A percentile compares a stretch with the other conserved stretches of the same genome.
These are phyloP conservation scores for Platysteira castanea DNA, from an alignment of 2,113 vertebrate species.

Conservation along the genomic window DNA sequence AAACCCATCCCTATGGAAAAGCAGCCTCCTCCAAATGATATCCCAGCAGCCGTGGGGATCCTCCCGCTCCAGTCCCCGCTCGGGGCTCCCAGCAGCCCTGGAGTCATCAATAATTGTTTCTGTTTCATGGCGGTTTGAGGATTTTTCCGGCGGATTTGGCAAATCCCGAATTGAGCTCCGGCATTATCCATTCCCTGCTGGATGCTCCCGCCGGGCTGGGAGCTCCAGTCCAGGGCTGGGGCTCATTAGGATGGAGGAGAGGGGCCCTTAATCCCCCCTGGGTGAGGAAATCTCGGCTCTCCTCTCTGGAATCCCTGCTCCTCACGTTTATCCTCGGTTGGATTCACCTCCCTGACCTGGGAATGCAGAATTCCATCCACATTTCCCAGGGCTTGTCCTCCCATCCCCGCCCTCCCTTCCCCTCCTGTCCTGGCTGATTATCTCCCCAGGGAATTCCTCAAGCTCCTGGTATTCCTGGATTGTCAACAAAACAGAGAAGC, in stretches of 20 bases:
- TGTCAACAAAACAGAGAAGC: accelerated
- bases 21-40: neutral
- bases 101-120: neutral
- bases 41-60: accelerated
- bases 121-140: neutral
- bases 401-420: neutral
- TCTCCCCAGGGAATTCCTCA: neutral
- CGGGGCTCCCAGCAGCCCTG: neutral
- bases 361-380: neutral
- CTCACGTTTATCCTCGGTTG: neutral
- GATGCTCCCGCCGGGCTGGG: neutral
- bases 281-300: neutral
- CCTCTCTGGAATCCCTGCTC: neutral
- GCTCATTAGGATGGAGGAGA: neutral
- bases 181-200: neutral
- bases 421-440: accelerated
- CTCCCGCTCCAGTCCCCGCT: accelerated
- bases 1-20: neutral
- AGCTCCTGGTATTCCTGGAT: neutral
- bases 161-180: neutral
- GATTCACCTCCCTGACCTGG: neutral
- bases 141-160: neutral
- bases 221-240: neutral
- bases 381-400: neutral
- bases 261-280: neutral